phyloP scores from a whole-genome alignment of 2,888 invertebrate species.

The Xylophagus ater region DNA sequence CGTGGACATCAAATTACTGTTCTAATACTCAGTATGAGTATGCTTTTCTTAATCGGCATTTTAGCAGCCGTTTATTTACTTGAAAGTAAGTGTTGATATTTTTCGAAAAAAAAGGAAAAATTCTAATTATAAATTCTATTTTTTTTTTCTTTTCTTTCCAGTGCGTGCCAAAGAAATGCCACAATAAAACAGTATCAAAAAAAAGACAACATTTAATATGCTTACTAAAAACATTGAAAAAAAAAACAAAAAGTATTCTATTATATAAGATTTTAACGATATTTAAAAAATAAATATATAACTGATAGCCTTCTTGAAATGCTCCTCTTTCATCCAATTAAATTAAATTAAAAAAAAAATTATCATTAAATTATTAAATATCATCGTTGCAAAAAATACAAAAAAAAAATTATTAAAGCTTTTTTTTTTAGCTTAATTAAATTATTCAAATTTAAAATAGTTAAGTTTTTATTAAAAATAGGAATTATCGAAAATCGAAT shows the following conservation, averaged over 20 bases:
- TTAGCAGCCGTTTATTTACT: constrained; percentile 70
- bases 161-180: constrained; percentile 44
- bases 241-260: constrained; percentile 5
- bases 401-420: neutral
- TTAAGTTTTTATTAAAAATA: neutral
- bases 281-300: neutral
- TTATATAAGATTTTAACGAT: neutral
- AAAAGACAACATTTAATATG: neutral
- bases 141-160: constrained; percentile 31
- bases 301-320: no score
- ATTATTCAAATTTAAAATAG: neutral
- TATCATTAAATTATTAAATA: neutral
- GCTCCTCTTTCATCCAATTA: neutral
- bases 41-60: constrained; percentile 68
- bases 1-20: constrained; percentile 70
- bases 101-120: neutral
- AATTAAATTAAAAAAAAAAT: neutral
- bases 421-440: neutral
- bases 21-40: constrained; percentile 70
- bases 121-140: neutral
- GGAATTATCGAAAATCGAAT: neutral
- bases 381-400: neutral
- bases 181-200: constrained; percentile 24
- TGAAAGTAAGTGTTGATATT: constrained; percentile 58
- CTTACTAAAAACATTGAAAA: neutral